Base-by-base conservation (phyloP, 2,797 vertebrate genomes). In the Lateolabrax maculatus region DNA sequence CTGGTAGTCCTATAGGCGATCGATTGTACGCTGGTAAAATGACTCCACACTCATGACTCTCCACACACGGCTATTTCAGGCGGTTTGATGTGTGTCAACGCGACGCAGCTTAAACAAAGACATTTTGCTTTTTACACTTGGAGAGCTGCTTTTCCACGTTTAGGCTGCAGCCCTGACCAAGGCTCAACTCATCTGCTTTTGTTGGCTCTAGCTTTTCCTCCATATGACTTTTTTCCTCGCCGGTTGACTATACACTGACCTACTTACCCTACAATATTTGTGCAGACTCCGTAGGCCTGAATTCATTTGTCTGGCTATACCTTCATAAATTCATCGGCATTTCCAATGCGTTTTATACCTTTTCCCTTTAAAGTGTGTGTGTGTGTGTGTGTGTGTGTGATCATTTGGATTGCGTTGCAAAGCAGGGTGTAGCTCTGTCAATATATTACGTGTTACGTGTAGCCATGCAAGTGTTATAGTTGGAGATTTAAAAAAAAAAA, bases 41-140 rank as follows among this genome's bases (percentile, higher is more conserved):
- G 74, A 84, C 60, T 79, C 46, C 70, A 52, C 73, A 55, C 39
- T 46, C 46, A n/a, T n/a, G n/a, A n/a, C n/a, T n/a, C n/a, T n/a
- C n/a, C n/a, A n/a, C n/a, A n/a, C n/a, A n/a, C n/a, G 46, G 52
- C 27, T 69, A 6, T 75, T 86, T 80, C 21, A 67, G 39, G 55
- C 31, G 44, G 48, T 6, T 43, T 43, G n/a, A 23, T 63, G 65
- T 71, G 62, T 46, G 58, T 81, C 58, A 83, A 64, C 46, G 72
- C 53, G 67, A 74, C 21, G 36, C 44, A 70, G 79, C 55, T 87
- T 84, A 75, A 87, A 87, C 84, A 89, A 87, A 88, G 71, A 74
- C 75, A 62, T 81, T n/a, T 60, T 60, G 71, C 71, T 62, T 84
- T 81, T 82, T 72, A 73, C 75, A 60, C 63, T 56, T 71, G 70